Evolutionary conservation across 2,113 vertebrate genomes (phyloP).

Genomic region (Mola mola): DNA sequence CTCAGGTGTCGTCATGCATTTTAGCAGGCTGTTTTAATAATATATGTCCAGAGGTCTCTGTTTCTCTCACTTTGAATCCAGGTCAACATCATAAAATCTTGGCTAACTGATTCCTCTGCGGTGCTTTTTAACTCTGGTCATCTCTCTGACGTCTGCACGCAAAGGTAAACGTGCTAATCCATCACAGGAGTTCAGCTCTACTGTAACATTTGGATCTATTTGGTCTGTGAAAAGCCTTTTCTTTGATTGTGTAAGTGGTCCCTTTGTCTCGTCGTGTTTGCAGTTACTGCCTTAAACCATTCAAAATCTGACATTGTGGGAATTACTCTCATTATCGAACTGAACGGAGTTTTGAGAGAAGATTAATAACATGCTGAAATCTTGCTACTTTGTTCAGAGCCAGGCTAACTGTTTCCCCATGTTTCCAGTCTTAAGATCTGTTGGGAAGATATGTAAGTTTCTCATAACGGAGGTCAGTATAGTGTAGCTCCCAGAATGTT

Average conservation of each 20-base stretch:
- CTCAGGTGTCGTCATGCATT: slow-evolving; percentile 31
- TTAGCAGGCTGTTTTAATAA: slow-evolving; percentile 56
- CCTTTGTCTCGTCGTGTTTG: not conserved
- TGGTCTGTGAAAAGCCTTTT: not conserved
- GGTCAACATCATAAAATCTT: slow-evolving; percentile 47
- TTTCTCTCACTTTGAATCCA: slow-evolving; percentile 45
- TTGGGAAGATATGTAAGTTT: too few relatives aligned
- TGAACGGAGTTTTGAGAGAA: not conserved
- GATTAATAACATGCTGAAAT: not conserved
- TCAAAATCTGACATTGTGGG: not conserved
- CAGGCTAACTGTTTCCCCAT: too few relatives aligned
- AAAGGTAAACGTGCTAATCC: slow-evolving; percentile 5
- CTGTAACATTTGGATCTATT: not conserved
- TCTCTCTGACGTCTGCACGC: slow-evolving; percentile 23
- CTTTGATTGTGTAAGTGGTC: not conserved
- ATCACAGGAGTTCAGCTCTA: too few relatives aligned
- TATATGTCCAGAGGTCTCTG: slow-evolving; percentile 43
- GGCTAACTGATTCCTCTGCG: slow-evolving; percentile 5
- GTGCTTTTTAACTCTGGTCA: not conserved
- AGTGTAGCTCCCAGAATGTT: too few relatives aligned
- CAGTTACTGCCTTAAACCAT: not conserved
- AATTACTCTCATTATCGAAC: not conserved
- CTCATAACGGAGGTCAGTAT: too few relatives aligned
- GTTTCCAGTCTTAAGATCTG: too few relatives aligned
- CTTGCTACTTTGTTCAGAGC: too few relatives aligned